Conservation (phyloP, 1,140 invertebrate species). For the Ephestia elutella region DNA sequence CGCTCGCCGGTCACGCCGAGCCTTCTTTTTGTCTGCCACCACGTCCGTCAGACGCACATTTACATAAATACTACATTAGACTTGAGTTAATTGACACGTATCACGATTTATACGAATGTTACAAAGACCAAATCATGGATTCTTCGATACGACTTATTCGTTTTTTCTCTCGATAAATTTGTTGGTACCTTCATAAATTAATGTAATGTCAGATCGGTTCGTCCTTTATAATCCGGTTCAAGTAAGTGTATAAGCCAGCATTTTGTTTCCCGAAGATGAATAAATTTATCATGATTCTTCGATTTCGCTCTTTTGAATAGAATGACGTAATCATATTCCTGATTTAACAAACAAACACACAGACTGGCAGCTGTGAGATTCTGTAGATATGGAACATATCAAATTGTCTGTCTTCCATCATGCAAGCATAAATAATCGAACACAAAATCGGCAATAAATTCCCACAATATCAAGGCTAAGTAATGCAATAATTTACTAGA, state of each 20-base stretch:
- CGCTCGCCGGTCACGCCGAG: constrained; percentile 25
- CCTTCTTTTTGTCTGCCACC: constrained; percentile 26
- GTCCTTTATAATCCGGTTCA: constrained; percentile 2
- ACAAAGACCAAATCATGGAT: constrained; percentile 43
- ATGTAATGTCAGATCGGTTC: not conserved
- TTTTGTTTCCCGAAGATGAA: no score
- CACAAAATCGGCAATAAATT: constrained; percentile 28
- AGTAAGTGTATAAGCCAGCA: not conserved
- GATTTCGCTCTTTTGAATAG: not conserved
- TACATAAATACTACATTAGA: constrained; percentile 63
- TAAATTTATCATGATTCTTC: no score
- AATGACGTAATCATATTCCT: not conserved
- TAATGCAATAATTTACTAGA: constrained; percentile 12
- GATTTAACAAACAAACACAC: constrained; percentile 4
- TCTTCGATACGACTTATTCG: constrained; percentile 41
- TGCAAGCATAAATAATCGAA: constrained; percentile 16
- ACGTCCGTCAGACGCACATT: constrained; percentile 47
- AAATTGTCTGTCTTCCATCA: constrained; percentile 8
- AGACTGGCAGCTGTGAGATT: constrained; percentile 2
- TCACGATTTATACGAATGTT: constrained; percentile 51
- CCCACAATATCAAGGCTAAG: constrained; percentile 22
- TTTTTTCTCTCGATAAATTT: constrained; percentile 31
- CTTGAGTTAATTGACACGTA: constrained; percentile 61
- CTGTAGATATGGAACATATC: not conserved
- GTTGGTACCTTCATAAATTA: constrained; percentile 19